Conservation (phyloP, 2,113 vertebrate genomes). For the Cygnus buccinator region DNA sequence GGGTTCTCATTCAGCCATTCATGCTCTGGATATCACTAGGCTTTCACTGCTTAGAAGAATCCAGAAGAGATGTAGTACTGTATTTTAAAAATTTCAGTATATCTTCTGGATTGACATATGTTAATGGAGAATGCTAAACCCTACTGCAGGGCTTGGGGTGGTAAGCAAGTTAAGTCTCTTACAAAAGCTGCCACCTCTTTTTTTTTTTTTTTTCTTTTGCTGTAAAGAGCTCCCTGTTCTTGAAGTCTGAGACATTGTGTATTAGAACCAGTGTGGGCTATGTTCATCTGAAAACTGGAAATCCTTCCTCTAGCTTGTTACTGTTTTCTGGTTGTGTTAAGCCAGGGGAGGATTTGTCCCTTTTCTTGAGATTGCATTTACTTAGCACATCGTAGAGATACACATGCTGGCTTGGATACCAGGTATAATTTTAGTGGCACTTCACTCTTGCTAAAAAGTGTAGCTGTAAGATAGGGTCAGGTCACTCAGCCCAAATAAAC, state of each 20-base stretch:
- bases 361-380: neutral
- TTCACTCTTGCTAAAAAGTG: neutral
- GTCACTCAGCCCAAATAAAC: neutral
- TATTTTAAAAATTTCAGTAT: neutral
- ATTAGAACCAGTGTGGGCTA: neutral
- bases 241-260: neutral
- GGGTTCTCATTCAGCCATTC: neutral
- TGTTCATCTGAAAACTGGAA: neutral
- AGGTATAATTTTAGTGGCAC: neutral
- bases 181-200: neutral
- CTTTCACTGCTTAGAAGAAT: neutral
- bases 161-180: neutral
- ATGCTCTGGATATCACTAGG: neutral
- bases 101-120: neutral
- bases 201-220: neutral
- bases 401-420: neutral
- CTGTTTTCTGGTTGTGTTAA: neutral
- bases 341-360: neutral
- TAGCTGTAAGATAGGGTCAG: neutral
- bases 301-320: neutral
- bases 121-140: neutral
- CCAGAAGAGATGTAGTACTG: neutral
- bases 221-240: neutral
- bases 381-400: neutral
- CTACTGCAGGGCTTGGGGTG: neutral